These are phyloP conservation scores for Himalopsyche kuldschensis DNA, from an alignment of 2,888 invertebrate genomes.

Conservation along the genomic window DNA sequence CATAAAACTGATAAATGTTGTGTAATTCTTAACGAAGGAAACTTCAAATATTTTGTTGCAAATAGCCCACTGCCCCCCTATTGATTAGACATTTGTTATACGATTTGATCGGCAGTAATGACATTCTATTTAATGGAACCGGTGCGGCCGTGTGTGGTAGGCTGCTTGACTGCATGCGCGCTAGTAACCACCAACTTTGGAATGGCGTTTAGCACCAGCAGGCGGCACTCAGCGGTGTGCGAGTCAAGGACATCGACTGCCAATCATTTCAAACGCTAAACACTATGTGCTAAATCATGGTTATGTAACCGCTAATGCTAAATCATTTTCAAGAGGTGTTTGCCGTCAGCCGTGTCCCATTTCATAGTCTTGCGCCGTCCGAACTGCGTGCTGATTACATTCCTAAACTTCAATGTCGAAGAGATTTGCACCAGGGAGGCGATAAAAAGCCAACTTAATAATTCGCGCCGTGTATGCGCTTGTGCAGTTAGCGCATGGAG, in stretches of 20 bases:
- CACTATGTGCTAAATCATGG: constrained; percentile 22
- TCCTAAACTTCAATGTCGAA: neutral
- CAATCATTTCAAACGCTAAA: constrained; percentile 35
- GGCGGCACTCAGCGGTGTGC: constrained; percentile 9
- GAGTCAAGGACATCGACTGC: constrained; percentile 36
- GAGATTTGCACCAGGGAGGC: neutral
- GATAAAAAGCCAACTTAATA: neutral
- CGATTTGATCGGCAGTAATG: too few species aligned
- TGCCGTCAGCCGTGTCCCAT: constrained; percentile 22
- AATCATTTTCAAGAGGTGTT: constrained; percentile 24
- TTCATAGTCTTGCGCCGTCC: constrained; percentile 11
- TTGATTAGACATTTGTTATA: too few species aligned
- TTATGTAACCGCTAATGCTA: constrained; percentile 31
- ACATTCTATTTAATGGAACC: neutral
- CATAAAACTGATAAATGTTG: too few species aligned
- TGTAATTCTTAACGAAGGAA: too few species aligned
- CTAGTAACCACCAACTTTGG: neutral
- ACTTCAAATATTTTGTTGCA: too few species aligned
- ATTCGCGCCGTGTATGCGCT: neutral
- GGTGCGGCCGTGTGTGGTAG: neutral
- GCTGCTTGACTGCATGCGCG: neutral
- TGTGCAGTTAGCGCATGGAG: neutral
- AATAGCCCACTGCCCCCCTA: too few species aligned
- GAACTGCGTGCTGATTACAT: neutral
- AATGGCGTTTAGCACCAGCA: constrained; percentile 4